Conservation (phyloP, 2,797 vertebrate species). For the Acipenser ruthenus region DNA sequence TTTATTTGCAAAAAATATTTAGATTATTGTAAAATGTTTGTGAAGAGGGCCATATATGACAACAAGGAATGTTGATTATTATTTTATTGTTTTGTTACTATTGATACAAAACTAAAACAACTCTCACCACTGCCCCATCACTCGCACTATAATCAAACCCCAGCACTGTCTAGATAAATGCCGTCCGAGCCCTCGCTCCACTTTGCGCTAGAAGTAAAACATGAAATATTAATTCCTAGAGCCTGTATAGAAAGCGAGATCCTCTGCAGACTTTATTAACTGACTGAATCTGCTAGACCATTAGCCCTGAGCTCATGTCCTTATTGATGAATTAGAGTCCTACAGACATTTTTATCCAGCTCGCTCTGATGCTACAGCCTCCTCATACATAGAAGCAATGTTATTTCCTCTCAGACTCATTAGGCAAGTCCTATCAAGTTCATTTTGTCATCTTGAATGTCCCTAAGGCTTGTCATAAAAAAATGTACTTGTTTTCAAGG, state of each 20-base stretch:
- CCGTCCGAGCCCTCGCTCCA: background rate
- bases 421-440: no score
- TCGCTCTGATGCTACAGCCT: background rate
- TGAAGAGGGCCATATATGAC: no score
- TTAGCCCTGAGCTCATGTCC: slow-evolving; percentile 8
- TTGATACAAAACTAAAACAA: background rate
- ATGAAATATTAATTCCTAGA: slow-evolving; percentile 14
- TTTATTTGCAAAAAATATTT: no score
- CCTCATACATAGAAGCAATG: background rate
- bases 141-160: slow-evolving; percentile 2
- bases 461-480: no score
- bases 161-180: slow-evolving; percentile 5
- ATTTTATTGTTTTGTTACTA: no score
- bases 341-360: background rate
- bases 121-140: no score
- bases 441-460: no score
- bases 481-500: no score
- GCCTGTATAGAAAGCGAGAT: background rate
- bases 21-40: no score
- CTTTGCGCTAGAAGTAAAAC: slow-evolving; percentile 5
- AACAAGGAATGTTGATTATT: no score
- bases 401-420: background rate
- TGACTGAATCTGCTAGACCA: slow-evolving; percentile 6
- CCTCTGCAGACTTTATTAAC: slow-evolving; percentile 9
- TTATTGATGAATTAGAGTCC: slow-evolving; percentile 6